Conservation (phyloP, 2,888 invertebrate genomes). For the Thera obeliscata region DNA sequence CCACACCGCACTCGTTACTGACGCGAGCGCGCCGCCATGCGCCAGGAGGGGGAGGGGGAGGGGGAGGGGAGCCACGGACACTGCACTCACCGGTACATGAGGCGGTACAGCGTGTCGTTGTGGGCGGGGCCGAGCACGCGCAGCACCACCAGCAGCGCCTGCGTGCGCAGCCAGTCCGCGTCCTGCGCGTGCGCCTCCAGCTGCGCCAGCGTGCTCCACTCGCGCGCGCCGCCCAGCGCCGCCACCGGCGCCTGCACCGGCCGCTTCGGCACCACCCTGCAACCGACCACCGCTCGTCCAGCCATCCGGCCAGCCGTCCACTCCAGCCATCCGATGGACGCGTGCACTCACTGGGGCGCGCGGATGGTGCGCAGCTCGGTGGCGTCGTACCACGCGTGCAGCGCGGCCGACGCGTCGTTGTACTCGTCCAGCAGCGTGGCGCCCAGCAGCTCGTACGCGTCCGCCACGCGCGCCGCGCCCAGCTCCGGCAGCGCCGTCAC, state of each 20-base stretch:
- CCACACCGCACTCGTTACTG: background rate
- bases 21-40: background rate
- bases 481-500: slow-evolving; percentile 86
- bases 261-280: slow-evolving; percentile 51
- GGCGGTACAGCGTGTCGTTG: slow-evolving; percentile 93
- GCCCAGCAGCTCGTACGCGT: slow-evolving; percentile 94
- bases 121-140: slow-evolving; percentile 93
- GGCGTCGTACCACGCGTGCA: slow-evolving; percentile 92
- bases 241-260: slow-evolving; percentile 85
- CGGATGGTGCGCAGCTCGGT: slow-evolving; percentile 54
- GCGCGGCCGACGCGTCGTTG: slow-evolving; percentile 88
- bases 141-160: slow-evolving; percentile 94
- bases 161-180: slow-evolving; percentile 93
- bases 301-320: too few species aligned
- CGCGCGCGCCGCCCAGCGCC: slow-evolving; percentile 86
- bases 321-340: too few species aligned
- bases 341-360: too few species aligned
- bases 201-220: slow-evolving; percentile 90
- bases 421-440: slow-evolving; percentile 94
- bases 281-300: too few species aligned
- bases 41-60: too few species aligned
- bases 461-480: slow-evolving; percentile 87
- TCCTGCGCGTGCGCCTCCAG: slow-evolving; percentile 90
- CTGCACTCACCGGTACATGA: slow-evolving; percentile 85
- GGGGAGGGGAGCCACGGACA: background rate